Base-by-base conservation (phyloP, 2,888 invertebrate species). In the Diloba caeruleocephala region DNA sequence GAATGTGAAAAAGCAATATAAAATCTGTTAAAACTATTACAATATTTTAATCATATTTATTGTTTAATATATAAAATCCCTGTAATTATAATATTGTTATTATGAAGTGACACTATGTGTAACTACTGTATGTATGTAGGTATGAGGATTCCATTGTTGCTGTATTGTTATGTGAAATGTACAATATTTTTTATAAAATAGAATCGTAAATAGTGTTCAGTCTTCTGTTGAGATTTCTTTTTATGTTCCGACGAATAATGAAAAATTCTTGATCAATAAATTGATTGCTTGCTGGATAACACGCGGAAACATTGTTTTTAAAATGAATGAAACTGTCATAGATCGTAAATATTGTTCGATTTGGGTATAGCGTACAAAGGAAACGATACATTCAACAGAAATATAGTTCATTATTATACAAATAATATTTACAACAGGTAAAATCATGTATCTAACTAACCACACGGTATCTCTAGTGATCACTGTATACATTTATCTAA, bases 401-500 rank as follows among this genome's bases (percentile, higher is more conserved):
- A n/a, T 80, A 79, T 74, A 76, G 77, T 78, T 76, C 74, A 76
- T 73, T 78, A 78, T 71, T 66, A 74, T 82, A 82, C 78, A 87
- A 87, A 82, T 81, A 74, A 87, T 87, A 87, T 85, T 71, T 88
- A 88, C 84, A 85, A 78, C 71, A 82, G 78, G 78, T 83, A 74
- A 71, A 66, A 63, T 65, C 26, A 58, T 67, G 64, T 61, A 61
- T 58, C 67, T 68, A 70, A 75, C 74, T 80, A 84, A 79, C 73
- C 78, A 81, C 78, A 78, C 80, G 78, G 81, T 82, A 82, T 73
- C 71, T 75, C 74, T 82, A 83, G 84, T 83, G 85, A 88, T 87
- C 84, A 88, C 90, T 91, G 92, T 93, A 93, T 92, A 93, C 91
- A 88, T 90, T 80, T 92, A 91, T 89, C 92, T 93, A 92, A 90